Evolutionary conservation across 2,888 invertebrate species (phyloP), one percentile per base, ranked within the genome.

Genomic region (Clistopyga incitator): DNA sequence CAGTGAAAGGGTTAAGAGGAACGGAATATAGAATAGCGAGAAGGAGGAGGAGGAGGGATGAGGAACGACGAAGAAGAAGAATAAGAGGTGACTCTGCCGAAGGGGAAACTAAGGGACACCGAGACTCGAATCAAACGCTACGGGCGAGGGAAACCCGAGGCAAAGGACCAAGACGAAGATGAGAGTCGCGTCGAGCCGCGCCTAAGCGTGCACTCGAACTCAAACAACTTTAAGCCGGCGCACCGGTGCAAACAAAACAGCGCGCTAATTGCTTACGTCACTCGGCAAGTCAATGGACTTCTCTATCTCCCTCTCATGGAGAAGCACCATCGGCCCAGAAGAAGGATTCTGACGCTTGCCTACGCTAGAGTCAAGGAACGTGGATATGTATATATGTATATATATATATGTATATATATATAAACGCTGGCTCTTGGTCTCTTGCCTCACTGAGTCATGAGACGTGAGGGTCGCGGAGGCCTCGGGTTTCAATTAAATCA

Each of bases 221-320:
- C 90, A 90, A 90, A 90, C 90, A 90, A 90, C 90, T 90, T 90
- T 88, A 90, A 90, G 88, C 88, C 88, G 86, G 88, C 89, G 89
- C 89, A 90, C 89, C 88, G 89, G 89, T 86, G 89, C 90, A 90
- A 90, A 90, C 90, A 90, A 90, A 90, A 91, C 90, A 89, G 88
- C 90, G 89, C 90, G 89, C 92, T 92, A 92, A 92, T 92, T 91
- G 91, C 91, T 92, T 91, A 90, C 92, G 91, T 92, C 92, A 91
- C 90, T 91, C 90, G 90, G 88, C 89, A 88, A 91, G 91, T 92
- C 92, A 91, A 91, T 91, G 92, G 91, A 90, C 89, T 89, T 88
- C 89, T 87, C 86, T 89, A 85, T 84, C 82, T 81, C 74, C 72
- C 76, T 82, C 75, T 71, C 67, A 68, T 52, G 64, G 70, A 67